Evolutionary conservation across 2,113 vertebrate genomes (phyloP).

Genomic region (Leucopsar rothschildi): DNA sequence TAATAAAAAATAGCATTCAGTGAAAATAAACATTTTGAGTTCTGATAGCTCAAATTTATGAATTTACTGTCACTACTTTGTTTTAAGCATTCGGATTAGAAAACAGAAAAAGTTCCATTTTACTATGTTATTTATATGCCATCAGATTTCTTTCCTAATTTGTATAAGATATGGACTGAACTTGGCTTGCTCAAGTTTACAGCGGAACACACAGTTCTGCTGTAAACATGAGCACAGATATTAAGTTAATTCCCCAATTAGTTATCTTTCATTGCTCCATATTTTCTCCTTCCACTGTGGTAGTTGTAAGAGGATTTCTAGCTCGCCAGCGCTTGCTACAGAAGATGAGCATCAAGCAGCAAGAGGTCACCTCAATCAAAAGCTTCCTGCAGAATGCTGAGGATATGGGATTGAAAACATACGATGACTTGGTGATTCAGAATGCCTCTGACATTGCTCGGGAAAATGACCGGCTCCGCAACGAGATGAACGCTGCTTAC

Average conservation of each 20-base stretch:
- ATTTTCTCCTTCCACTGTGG: constrained; percentile 20
- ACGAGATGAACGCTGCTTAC: constrained; percentile 70
- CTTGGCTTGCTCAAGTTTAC: neutral
- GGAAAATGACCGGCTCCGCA: constrained; percentile 85
- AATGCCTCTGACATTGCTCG: constrained; percentile 91
- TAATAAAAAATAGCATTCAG: neutral
- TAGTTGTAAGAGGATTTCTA: constrained; percentile 90
- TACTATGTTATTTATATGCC: neutral
- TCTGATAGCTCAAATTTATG: neutral
- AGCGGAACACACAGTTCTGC: neutral
- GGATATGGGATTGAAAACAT: constrained; percentile 85
- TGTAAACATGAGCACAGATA: neutral
- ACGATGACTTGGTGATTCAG: constrained; percentile 89
- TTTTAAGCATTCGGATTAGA: neutral
- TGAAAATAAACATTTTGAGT: neutral
- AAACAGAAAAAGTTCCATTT: neutral
- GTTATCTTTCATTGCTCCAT: neutral
- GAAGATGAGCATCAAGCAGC: constrained; percentile 74
- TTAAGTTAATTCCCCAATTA: neutral
- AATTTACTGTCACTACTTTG: neutral
- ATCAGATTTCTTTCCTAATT: neutral
- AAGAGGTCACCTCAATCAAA: constrained; percentile 77
- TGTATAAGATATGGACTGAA: neutral
- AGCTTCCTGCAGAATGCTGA: constrained; percentile 88
- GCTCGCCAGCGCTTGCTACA: constrained; percentile 77